Base-by-base conservation (phyloP, 2,797 vertebrate genomes). In the Etheostoma nigrum region DNA sequence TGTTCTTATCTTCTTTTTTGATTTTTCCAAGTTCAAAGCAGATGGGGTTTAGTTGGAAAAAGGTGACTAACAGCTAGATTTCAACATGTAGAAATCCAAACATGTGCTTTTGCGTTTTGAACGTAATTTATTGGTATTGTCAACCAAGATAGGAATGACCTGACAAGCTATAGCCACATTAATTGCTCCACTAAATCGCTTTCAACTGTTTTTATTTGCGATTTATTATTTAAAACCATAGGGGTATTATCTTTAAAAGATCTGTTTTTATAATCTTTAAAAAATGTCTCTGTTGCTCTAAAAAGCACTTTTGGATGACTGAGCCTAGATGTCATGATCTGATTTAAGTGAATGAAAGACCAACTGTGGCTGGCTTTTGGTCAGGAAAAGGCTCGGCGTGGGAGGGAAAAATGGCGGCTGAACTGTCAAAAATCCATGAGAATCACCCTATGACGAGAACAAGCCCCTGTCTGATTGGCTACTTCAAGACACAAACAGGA, bases 401-500 rank as follows among this genome's bases (percentile, higher is more conserved):
- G 47, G 23, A 16, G 16, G 18, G 12, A 9, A 33, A 55, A 55
- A 52, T 18, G 13, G 6, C 5, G 1, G 33, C 23, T 40, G 4
- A 66, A 71, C 45, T 40, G 54, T 61, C 9, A 80, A 73, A 86
- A 64, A 69, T 49, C 36, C 19, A 44, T 69, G 16, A 67, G 16
- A 81, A 71, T 65, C 11, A 3, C 49, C 71, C 4, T 7, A 27
- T 78, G 72, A 61, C 4, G 44, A 58, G 76, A 84, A 78, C 71
- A 83, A 64, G 69, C 27, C 48, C 54, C 74, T 23, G 66, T 55
- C 53, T 30, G 69, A 86, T 76, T 68, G 78, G 64, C 64, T 49
- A 79, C 70, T 81, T 84, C 21, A 63, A 80, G 57, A 80, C 52
- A 78, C 86, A 84, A 88, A 84, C 79, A 92, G 85, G 88, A 91